phyloP scores from a whole-genome alignment of 2,888 invertebrate species.

The Torymus texanus region DNA sequence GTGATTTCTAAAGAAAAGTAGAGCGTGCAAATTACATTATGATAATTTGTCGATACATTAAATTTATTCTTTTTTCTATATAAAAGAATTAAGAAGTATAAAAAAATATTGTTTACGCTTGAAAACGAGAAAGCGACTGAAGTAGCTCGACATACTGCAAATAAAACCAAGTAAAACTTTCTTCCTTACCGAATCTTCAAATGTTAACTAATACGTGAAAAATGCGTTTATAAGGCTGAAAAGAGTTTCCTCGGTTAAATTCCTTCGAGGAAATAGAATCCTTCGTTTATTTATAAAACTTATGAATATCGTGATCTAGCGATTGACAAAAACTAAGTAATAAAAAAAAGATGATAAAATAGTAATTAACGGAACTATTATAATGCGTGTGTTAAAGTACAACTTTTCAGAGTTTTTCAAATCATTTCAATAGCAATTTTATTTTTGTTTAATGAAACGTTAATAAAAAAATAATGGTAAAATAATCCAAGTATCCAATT shows the following conservation, averaged over 20 bases:
- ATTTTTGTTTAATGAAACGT: neutral
- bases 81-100: neutral
- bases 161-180: constrained; percentile 8
- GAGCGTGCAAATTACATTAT: neutral
- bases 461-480: neutral
- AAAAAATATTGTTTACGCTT: constrained; percentile 4
- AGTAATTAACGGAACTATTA: neutral
- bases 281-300: constrained; percentile 5
- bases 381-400: too few species aligned
- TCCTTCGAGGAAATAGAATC: neutral
- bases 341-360: neutral
- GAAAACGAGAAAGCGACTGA: constrained; percentile 10
- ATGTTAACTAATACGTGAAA: constrained; percentile 28
- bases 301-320: too few species aligned
- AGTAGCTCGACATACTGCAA: neutral
- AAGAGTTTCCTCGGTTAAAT: constrained; percentile 8
- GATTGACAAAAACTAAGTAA: neutral
- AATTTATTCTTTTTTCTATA: constrained; percentile 7
- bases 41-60: constrained; percentile 12
- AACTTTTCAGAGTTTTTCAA: neutral
- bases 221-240: constrained; percentile 36
- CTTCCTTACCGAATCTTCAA: constrained; percentile 19
- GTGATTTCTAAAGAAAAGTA: neutral
- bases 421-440: neutral
- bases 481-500: neutral